phyloP scores from a whole-genome alignment of 2,113 vertebrate genomes.

The Xiphophorus hellerii region DNA sequence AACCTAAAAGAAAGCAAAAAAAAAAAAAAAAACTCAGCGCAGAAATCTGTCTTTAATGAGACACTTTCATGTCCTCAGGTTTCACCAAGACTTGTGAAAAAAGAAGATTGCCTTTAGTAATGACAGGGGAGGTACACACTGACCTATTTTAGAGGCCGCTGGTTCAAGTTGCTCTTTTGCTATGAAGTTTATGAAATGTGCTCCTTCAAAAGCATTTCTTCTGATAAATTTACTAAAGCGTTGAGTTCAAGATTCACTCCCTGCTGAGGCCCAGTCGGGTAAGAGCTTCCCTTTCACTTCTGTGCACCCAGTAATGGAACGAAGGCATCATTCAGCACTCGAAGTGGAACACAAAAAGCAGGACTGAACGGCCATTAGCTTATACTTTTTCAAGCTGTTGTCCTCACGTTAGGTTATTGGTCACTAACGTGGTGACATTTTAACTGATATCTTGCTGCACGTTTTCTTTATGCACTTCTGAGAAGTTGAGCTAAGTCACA shows the following conservation, averaged over 20 bases:
- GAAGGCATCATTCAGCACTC: not conserved
- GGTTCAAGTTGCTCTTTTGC: constrained; percentile 32
- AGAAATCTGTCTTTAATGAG: constrained; percentile 52
- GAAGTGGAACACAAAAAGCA: constrained; percentile 6
- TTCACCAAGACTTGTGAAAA: constrained; percentile 40
- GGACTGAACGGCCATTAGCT: constrained; percentile 10
- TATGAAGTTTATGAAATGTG: constrained; percentile 39
- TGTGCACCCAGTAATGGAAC: constrained; percentile 9
- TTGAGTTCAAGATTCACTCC: not conserved
- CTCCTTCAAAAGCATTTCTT: constrained; percentile 38
- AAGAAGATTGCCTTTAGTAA: constrained; percentile 34
- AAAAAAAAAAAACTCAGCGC: constrained; percentile 2
- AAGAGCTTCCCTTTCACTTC: constrained; percentile 26
- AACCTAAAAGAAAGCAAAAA: constrained; percentile 56
- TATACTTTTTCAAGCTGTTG: not conserved
- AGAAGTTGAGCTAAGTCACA: not conserved
- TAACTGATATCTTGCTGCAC: not conserved
- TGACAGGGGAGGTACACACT: constrained; percentile 35
- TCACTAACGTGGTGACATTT: constrained; percentile 1
- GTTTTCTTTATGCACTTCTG: not conserved
- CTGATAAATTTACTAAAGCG: constrained; percentile 12
- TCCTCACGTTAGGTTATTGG: not conserved
- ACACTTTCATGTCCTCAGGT: constrained; percentile 51
- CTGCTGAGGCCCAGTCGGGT: constrained; percentile 9
- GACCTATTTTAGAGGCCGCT: constrained; percentile 33